Conservation (phyloP, 2,888 invertebrate genomes). For the Leptinotarsa juncta region DNA sequence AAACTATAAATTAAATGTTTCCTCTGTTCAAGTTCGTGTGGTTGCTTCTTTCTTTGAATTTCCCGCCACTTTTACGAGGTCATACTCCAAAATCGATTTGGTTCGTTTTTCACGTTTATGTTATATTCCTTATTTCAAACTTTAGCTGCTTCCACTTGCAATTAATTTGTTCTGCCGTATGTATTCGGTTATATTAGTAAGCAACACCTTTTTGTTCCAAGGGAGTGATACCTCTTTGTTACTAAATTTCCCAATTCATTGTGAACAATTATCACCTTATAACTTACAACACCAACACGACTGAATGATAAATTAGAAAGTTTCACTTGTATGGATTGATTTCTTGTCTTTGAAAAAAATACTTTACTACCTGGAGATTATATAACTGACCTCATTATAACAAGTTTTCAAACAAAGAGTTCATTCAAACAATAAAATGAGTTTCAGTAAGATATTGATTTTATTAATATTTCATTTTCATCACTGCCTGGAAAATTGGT, state of each 20-base stretch:
- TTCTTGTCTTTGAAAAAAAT: slow-evolving; percentile 23
- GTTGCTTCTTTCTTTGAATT: background rate
- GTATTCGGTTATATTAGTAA: no score
- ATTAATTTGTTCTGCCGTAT: no score
- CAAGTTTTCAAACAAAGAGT: slow-evolving; percentile 10
- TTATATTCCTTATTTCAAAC: background rate
- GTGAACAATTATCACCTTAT: background rate
- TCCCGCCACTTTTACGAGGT: background rate
- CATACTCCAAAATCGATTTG: background rate
- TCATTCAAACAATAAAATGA: background rate
- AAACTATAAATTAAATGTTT: slow-evolving; percentile 14
- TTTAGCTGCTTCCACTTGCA: no score
- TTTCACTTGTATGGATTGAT: slow-evolving; percentile 1
- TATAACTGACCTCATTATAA: slow-evolving; percentile 22
- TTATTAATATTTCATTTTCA: background rate
- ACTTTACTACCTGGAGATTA: slow-evolving; percentile 25
- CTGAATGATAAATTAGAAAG: slow-evolving; percentile 16
- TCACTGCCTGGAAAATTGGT: no score
- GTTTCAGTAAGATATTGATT: background rate
- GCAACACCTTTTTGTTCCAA: no score
- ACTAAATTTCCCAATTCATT: background rate
- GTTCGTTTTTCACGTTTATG: background rate
- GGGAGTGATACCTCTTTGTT: no score
- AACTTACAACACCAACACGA: background rate
- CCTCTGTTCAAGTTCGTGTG: slow-evolving; percentile 8